Evolutionary conservation across 1,140 invertebrate genomes (phyloP).

Genomic region (Vanessa atalanta): DNA sequence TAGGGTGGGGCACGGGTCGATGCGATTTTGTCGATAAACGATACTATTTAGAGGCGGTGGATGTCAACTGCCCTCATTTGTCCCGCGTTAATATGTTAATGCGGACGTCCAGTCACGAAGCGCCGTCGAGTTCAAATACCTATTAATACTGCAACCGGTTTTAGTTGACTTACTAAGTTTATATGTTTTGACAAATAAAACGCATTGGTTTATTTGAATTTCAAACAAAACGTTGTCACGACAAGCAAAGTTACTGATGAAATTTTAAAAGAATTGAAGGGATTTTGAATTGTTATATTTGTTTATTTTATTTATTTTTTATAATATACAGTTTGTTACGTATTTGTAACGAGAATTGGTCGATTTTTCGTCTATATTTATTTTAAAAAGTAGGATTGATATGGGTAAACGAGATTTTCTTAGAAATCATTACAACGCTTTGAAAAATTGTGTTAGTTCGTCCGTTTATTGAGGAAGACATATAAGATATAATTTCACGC

Average conservation of each 20-base stretch:
- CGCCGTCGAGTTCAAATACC: constrained; percentile 27
- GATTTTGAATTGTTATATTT: not conserved
- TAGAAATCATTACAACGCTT: no score
- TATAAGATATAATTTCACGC: no score
- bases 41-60: constrained; percentile 35
- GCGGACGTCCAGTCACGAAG: constrained; percentile 46
- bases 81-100: constrained; percentile 63
- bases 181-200: constrained; percentile 46
- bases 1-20: constrained; percentile 46
- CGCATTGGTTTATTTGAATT: constrained; percentile 4
- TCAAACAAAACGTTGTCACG: constrained; percentile 18
- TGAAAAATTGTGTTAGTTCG: no score
- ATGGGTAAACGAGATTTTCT: no score
- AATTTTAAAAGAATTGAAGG: not conserved
- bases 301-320: not conserved
- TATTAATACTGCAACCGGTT: constrained; percentile 35
- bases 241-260: constrained; percentile 1
- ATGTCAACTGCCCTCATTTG: constrained; percentile 47
- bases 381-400: no score
- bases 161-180: constrained; percentile 47
- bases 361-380: no score
- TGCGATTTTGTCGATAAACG: constrained; percentile 40
- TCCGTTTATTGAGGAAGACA: no score
- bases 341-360: not conserved
- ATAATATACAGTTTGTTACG: not conserved